These are phyloP conservation scores for Myoxocephalus aenaeus DNA, from an alignment of 2,797 vertebrate species.

Conservation along the genomic window DNA sequence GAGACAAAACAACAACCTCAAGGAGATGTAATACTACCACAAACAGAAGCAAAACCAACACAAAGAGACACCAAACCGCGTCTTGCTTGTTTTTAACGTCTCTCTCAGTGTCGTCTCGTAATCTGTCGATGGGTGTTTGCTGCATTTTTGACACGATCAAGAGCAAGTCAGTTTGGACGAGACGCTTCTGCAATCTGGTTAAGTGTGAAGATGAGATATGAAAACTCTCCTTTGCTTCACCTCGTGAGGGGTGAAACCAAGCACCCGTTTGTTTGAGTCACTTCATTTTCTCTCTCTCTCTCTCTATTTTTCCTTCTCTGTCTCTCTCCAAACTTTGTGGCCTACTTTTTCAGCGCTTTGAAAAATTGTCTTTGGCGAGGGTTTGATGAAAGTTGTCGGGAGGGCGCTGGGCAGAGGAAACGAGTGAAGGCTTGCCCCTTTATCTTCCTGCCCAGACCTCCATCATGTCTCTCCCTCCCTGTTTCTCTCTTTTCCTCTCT, in stretches of 20 bases:
- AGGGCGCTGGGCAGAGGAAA: constrained; percentile 45
- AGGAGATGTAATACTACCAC: background rate
- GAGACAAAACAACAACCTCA: too few relatives aligned
- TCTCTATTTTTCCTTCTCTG: constrained; percentile 13
- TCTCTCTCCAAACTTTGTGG: constrained; percentile 66
- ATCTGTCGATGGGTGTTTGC: too few relatives aligned
- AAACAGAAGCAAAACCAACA: too few relatives aligned
- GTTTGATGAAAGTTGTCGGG: constrained; percentile 61
- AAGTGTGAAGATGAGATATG: constrained; percentile 42
- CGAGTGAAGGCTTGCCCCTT: constrained; percentile 60
- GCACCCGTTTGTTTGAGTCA: constrained; percentile 17
- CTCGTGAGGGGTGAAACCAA: background rate
- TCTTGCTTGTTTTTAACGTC: too few relatives aligned
- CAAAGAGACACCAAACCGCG: too few relatives aligned
- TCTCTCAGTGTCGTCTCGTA: too few relatives aligned
- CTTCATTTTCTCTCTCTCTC: constrained; percentile 1
- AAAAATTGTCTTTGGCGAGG: constrained; percentile 67
- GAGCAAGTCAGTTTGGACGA: constrained; percentile 19
- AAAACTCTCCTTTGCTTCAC: constrained; percentile 14
- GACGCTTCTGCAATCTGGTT: constrained; percentile 14
- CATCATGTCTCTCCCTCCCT: constrained; percentile 48
- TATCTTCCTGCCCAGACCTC: constrained; percentile 58
- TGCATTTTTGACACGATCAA: background rate
- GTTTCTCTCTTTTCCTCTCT: constrained; percentile 10
- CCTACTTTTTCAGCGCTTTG: constrained; percentile 76